A percentile compares a stretch with the other conserved stretches of the same genome.
These are phyloP conservation scores for Acleris sparsana DNA, from an alignment of 2,888 invertebrate genomes.

Conservation along the genomic window DNA sequence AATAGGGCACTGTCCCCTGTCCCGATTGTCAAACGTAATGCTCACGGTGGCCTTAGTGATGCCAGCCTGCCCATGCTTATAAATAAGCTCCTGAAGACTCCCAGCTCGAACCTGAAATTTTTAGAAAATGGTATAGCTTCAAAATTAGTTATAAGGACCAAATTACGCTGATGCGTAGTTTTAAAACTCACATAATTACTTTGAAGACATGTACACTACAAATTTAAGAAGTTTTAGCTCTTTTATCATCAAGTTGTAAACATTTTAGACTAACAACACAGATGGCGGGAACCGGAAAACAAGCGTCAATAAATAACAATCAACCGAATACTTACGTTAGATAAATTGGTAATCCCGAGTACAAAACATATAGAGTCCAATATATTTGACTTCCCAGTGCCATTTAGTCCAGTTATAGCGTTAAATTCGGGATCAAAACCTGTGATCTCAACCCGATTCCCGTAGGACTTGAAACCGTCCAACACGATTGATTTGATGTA, in stretches of 20 bases:
- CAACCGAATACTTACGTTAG: constrained; percentile 87
- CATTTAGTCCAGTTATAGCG: constrained; percentile 98
- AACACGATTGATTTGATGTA: constrained; percentile 95
- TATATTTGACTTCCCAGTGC: constrained; percentile 98
- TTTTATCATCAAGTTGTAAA: too few relatives aligned
- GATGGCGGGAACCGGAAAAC: constrained; percentile 11
- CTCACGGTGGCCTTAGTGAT: constrained; percentile 97
- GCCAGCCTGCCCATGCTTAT: constrained; percentile 98
- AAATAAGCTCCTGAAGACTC: constrained; percentile 97
- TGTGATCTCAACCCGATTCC: constrained; percentile 93
- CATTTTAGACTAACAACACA: background rate
- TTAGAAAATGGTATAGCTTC: background rate
- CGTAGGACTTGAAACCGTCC: constrained; percentile 99
- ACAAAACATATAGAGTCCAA: constrained; percentile 99
- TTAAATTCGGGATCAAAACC: constrained; percentile 98
- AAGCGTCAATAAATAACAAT: background rate
- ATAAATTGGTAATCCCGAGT: constrained; percentile 95
- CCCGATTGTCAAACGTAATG: constrained; percentile 96
- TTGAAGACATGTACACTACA: too few relatives aligned
- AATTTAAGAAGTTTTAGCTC: too few relatives aligned
- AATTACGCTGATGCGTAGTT: background rate
- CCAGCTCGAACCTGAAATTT: constrained; percentile 92
- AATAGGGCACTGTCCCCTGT: constrained; percentile 91
- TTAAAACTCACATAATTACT: background rate
- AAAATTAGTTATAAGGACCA: too few relatives aligned